Percentiles rank a stretch among this genome's conserved stretches.
phyloP scores from a whole-genome alignment of 2,888 invertebrate genomes.

The Pterobdella sp. region DNA sequence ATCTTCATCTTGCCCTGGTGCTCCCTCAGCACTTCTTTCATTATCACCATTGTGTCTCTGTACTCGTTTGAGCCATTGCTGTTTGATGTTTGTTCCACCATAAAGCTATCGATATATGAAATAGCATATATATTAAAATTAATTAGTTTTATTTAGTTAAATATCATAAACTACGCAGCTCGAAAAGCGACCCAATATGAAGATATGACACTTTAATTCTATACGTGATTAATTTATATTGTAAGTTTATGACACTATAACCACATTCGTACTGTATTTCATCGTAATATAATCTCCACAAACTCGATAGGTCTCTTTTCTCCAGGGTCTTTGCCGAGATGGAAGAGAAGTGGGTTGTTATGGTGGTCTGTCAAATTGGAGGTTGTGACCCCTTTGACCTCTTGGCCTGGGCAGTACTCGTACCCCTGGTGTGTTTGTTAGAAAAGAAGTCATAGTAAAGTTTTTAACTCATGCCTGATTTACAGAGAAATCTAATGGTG shows the following conservation, averaged over 20 bases:
- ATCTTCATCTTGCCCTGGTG: conserved; percentile 32
- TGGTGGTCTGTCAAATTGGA: conserved; percentile 37
- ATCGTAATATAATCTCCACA: conserved; percentile 16
- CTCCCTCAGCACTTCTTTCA: conserved; percentile 34
- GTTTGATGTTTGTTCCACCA: conserved; percentile 32
- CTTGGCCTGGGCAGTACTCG: conserved; percentile 40
- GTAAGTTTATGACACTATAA: too few relatives aligned
- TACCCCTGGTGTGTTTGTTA: conserved; percentile 35
- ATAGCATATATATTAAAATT: too few relatives aligned
- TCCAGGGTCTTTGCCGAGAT: conserved; percentile 39
- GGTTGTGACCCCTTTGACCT: conserved; percentile 38
- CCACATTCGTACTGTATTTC: too few relatives aligned
- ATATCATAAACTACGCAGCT: too few relatives aligned
- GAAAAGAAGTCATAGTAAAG: neutral
- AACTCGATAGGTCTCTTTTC: conserved; percentile 39
- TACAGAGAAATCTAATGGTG: neutral
- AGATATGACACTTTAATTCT: too few relatives aligned
- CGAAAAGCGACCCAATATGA: too few relatives aligned
- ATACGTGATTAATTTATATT: too few relatives aligned
- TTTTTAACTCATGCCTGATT: neutral
- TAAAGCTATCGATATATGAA: conserved; percentile 28
- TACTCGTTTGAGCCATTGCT: conserved; percentile 36
- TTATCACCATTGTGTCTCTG: conserved; percentile 32
- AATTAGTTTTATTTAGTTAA: too few relatives aligned
- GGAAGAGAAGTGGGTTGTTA: conserved; percentile 37